Conservation (phyloP, 2,888 invertebrate genomes). For the Drosophila acutilabella region DNA sequence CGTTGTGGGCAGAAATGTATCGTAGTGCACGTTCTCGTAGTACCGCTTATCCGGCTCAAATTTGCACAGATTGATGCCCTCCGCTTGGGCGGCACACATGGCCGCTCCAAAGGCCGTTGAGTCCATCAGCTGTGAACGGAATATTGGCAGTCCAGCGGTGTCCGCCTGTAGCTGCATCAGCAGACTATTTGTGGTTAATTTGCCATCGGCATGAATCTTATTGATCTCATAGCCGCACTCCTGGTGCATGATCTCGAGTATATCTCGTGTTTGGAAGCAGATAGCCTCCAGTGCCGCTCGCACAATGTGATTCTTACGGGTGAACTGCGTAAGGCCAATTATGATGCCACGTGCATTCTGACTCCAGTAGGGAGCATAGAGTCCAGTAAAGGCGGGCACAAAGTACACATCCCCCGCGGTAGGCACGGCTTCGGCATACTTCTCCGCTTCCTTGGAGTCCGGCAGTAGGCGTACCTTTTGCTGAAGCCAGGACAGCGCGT, state of each 20-base stretch:
- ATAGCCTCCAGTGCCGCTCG: slow-evolving; percentile 97
- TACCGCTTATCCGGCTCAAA: slow-evolving; percentile 87
- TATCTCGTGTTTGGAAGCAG: slow-evolving; percentile 97
- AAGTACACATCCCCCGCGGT: slow-evolving; percentile 98
- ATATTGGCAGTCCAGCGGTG: slow-evolving; percentile 95
- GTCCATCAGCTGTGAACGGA: slow-evolving; percentile 93
- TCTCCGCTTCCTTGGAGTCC: slow-evolving; percentile 89
- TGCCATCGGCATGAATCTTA: slow-evolving; percentile 96
- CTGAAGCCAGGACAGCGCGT: slow-evolving; percentile 96
- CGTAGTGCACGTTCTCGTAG: slow-evolving; percentile 86
- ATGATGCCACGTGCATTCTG: slow-evolving; percentile 96
- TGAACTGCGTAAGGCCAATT: slow-evolving; percentile 96
- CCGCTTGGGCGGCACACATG: slow-evolving; percentile 94
- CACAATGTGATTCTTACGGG: slow-evolving; percentile 96
- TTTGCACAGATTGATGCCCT: slow-evolving; percentile 90
- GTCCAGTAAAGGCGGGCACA: slow-evolving; percentile 98
- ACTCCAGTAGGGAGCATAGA: slow-evolving; percentile 99
- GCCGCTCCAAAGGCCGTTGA: slow-evolving; percentile 97
- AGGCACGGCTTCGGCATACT: slow-evolving; percentile 91
- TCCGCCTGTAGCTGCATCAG: slow-evolving; percentile 99
- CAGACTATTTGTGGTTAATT: slow-evolving; percentile 94
- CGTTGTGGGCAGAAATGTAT: slow-evolving; percentile 93
- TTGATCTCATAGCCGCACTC: slow-evolving; percentile 94
- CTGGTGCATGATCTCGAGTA: slow-evolving; percentile 96
- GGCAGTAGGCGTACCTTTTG: slow-evolving; percentile 95